Evolutionary conservation across 2,797 vertebrate genomes (phyloP).

Genomic region (Trichosurus vulpecula): DNA sequence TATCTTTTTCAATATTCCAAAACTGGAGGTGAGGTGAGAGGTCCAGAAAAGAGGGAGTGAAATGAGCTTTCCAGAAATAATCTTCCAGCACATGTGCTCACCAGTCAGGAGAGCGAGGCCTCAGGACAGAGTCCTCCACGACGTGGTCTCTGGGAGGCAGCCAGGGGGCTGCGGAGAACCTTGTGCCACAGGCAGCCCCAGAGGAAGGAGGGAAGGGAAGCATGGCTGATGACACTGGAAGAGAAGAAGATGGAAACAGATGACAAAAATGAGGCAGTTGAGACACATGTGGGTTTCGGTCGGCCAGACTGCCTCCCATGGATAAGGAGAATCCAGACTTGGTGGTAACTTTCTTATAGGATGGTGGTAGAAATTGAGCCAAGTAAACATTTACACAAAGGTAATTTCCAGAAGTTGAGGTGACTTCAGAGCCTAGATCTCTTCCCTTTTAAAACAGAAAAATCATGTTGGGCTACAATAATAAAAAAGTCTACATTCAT

Average conservation of each 20-base stretch:
- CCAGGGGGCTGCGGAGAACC: no score
- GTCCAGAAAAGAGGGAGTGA: not conserved
- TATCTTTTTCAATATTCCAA: not conserved
- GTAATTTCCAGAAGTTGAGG: conserved; percentile 28
- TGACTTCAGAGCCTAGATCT: not conserved
- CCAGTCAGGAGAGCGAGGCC: not conserved
- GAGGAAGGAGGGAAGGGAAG: not conserved
- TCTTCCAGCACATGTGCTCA: not conserved
- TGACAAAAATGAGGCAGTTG: not conserved
- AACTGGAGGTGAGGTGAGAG: not conserved
- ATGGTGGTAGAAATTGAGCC: conserved; percentile 16
- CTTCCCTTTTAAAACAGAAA: not conserved
- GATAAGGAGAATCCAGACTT: conserved; percentile 24
- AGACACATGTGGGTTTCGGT: not conserved
- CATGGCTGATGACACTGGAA: not conserved
- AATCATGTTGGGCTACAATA: not conserved
- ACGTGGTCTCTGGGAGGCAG: not conserved
- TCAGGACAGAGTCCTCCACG: not conserved
- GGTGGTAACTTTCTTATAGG: not conserved
- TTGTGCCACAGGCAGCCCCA: not conserved
- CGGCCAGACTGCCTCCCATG: not conserved
- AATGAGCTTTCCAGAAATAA: not conserved
- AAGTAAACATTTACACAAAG: conserved; percentile 27
- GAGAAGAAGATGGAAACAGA: conserved; percentile 28
- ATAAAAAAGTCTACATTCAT: not conserved